Evolutionary conservation across 2,113 vertebrate species (phyloP).

Genomic region (Alouatta palliata): DNA sequence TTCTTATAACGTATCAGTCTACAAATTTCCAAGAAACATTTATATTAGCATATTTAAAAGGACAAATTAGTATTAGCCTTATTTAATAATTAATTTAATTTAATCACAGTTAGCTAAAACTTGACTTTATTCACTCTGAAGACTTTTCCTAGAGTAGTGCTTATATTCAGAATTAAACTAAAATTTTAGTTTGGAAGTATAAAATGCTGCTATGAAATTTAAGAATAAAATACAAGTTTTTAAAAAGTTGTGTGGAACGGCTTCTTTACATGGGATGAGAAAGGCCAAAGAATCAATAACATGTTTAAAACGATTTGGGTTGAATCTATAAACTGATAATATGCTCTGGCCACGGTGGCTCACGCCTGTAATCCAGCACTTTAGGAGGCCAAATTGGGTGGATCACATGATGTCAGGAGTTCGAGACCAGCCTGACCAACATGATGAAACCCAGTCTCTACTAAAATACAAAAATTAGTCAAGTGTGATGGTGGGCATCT

Average conservation of each 20-base stretch:
- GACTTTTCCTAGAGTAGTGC: background rate
- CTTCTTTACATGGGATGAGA: background rate
- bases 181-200: background rate
- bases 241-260: background rate
- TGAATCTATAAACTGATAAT: background rate
- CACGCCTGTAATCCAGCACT: too few relatives aligned
- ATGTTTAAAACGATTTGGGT: background rate
- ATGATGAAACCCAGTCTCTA: too few relatives aligned
- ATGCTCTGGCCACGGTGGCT: background rate
- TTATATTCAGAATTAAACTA: background rate
- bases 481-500: too few relatives aligned
- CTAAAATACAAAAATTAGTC: too few relatives aligned
- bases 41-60: background rate
- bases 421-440: too few relatives aligned
- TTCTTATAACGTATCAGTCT: background rate
- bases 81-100: background rate
- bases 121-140: background rate
- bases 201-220: background rate
- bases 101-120: background rate
- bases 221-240: background rate
- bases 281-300: background rate
- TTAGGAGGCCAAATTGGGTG: too few relatives aligned
- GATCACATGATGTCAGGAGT: too few relatives aligned
- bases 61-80: background rate
- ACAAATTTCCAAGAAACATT: background rate